Evolutionary conservation across 2,797 vertebrate genomes (phyloP).

Genomic region (Hypotaenidia philippensis): DNA sequence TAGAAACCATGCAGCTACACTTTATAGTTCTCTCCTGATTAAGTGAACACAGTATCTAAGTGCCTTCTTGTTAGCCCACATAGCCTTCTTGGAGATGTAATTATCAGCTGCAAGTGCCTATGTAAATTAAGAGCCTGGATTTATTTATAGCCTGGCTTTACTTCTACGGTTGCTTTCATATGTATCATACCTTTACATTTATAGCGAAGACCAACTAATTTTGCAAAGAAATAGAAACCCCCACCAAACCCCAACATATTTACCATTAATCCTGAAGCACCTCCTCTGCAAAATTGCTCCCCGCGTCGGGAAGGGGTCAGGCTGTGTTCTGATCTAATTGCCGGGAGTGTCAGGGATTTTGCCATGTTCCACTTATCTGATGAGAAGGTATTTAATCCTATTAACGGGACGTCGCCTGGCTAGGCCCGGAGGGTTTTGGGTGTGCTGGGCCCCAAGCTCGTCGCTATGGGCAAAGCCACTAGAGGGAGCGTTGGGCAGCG

Average conservation of each 20-base stretch:
- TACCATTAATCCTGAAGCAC: slow-evolving; percentile 70
- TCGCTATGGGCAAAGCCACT: slow-evolving; percentile 59
- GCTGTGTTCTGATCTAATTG: slow-evolving; percentile 71
- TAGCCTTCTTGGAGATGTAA: background rate
- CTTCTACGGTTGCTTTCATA: background rate
- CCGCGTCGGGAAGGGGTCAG: slow-evolving; percentile 47
- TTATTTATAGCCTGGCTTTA: slow-evolving; percentile 20
- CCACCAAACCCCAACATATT: background rate
- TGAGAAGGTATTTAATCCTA: slow-evolving; percentile 82
- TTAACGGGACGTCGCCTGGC: slow-evolving; percentile 74
- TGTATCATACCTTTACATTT: background rate
- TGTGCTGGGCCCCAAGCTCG: background rate
- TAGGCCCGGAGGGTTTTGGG: slow-evolving; percentile 38
- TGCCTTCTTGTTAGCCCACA: background rate
- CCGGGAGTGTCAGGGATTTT: slow-evolving; percentile 72
- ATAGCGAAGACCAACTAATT: background rate
- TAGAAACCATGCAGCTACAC: background rate
- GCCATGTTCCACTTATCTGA: slow-evolving; percentile 75
- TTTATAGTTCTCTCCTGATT: background rate
- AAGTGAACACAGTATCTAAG: background rate
- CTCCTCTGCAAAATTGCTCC: slow-evolving; percentile 54
- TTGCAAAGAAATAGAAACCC: background rate
- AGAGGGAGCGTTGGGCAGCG: slow-evolving; percentile 71
- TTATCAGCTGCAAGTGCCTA: background rate
- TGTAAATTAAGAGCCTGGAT: background rate